Evolutionary conservation across 2,113 vertebrate species (phyloP), one percentile per base, ranked within the genome.

Genomic region (Myiozetetes cayanensis): DNA sequence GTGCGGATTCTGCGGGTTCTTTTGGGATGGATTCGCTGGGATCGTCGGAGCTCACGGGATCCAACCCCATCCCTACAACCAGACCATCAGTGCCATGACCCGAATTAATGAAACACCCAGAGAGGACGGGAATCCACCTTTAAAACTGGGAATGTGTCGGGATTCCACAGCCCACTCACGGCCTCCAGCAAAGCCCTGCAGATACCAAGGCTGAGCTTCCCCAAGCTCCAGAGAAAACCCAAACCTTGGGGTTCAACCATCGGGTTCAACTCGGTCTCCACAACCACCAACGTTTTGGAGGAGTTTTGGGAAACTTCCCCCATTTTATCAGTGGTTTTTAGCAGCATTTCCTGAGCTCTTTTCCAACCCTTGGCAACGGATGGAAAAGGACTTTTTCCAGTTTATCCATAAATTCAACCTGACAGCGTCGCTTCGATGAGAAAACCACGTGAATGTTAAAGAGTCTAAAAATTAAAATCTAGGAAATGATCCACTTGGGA

Each of bases 81-180:
- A 94, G 58, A 75, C 25, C 73, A 73, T 39, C 90, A 72, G 84
- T 53, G 56, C 58, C 80, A 72, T 1, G 5, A 58, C 47, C 33
- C 1, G 18, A 56, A 30, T 19, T 37, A 43, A 49, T 65, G 17
- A 30, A 59, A 22, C 3, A 46, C n/a, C 83, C 33, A 19, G 19
- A 49, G 8, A 94, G 82, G 80, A 87, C 44, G 65, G 14, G 81
- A 87, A 80, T 37, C 73, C 86, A 82, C 85, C 47, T 35, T 82
- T 55, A 52, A 91, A 92, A 39, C 53, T 1, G 46, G 55, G 79
- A 89, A 88, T 6, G 15, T 46, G 53, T 86, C 12, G 1, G 50
- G 95, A 96, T 94, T 75, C 91, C 94, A 21, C 16, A 93, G 78
- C 88, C 82, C 9, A 6, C 78, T 33, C 90, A 50, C 6, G 19